These are phyloP conservation scores for Nasonia giraulti DNA, from an alignment of 1,140 invertebrate genomes.

Conservation along the genomic window DNA sequence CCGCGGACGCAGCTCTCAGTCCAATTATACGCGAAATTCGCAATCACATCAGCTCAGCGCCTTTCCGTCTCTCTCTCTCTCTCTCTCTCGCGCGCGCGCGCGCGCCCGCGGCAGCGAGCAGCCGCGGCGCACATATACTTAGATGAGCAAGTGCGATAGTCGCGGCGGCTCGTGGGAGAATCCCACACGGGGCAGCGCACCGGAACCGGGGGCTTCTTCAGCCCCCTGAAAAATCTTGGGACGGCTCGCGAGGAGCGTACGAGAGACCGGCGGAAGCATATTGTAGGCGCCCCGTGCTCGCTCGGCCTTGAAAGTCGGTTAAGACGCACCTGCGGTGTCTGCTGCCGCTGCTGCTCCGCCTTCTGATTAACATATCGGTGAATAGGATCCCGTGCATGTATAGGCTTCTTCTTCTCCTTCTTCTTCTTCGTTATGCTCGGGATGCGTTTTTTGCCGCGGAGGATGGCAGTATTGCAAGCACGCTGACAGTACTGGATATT, in stretches of 20 bases:
- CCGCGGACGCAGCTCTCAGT: neutral
- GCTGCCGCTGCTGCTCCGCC: neutral
- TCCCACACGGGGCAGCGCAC: conserved; percentile 72
- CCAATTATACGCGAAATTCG: neutral
- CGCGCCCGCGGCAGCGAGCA: no score
- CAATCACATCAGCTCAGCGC: neutral
- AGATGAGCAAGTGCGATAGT: neutral
- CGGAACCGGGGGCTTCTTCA: conserved; percentile 61
- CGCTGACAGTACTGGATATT: neutral
- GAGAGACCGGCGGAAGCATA: conserved; percentile 38
- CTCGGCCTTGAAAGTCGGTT: conserved; percentile 51
- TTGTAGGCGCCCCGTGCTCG: conserved; percentile 36
- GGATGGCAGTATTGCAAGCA: neutral
- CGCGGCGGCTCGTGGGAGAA: conserved; percentile 65
- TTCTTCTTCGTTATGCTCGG: neutral
- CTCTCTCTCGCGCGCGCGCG: no score
- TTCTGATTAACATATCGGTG: conserved; percentile 25
- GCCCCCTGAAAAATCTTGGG: conserved; percentile 20
- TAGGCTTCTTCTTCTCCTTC: neutral
- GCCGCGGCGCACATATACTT: neutral
- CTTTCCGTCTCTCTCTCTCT: neutral
- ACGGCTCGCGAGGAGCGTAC: neutral
- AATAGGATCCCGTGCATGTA: neutral
- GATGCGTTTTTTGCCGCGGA: no score
- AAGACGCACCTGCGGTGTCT: conserved; percentile 33